Percentiles rank a stretch among this genome's conserved stretches.
Conservation (phyloP, 2,797 vertebrate species). For the Salmo trutta region DNA sequence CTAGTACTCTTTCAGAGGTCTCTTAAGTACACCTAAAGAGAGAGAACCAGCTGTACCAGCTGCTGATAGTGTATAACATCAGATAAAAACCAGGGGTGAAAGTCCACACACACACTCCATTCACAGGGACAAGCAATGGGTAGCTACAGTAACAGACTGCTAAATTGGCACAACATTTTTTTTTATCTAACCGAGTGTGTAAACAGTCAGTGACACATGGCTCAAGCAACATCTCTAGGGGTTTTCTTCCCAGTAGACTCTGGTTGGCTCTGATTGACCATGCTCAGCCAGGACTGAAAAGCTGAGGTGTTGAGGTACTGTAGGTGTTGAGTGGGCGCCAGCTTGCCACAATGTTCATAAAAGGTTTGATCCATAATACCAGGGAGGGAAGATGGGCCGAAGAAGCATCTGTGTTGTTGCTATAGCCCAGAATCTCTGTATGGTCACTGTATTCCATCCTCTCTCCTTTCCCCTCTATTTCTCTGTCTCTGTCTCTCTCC, state of each 20-base stretch:
- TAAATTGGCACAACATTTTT: conserved; percentile 8
- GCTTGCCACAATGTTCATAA: background rate
- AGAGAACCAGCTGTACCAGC: background rate
- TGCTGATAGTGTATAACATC: background rate
- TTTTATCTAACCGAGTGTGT: conserved; percentile 27
- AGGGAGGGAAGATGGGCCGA: background rate
- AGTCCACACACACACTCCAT: background rate
- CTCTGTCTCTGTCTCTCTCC: too few species aligned
- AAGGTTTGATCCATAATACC: background rate
- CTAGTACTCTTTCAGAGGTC: background rate
- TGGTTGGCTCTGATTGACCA: too few species aligned
- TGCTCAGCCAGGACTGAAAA: background rate
- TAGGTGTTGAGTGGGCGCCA: background rate
- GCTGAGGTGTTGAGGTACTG: background rate
- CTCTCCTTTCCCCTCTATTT: background rate
- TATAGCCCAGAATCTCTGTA: too few species aligned
- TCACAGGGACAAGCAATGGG: background rate
- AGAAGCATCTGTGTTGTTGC: background rate
- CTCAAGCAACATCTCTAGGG: background rate
- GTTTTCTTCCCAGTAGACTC: background rate
- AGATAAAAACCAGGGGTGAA: background rate
- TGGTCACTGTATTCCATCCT: background rate
- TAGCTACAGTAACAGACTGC: background rate
- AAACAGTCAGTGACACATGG: conserved; percentile 33
- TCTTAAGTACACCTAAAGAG: background rate